Percentiles rank a stretch among this genome's conserved stretches.
phyloP scores from a whole-genome alignment of 2,888 invertebrate species.

The Hirudinaria manillensis region DNA sequence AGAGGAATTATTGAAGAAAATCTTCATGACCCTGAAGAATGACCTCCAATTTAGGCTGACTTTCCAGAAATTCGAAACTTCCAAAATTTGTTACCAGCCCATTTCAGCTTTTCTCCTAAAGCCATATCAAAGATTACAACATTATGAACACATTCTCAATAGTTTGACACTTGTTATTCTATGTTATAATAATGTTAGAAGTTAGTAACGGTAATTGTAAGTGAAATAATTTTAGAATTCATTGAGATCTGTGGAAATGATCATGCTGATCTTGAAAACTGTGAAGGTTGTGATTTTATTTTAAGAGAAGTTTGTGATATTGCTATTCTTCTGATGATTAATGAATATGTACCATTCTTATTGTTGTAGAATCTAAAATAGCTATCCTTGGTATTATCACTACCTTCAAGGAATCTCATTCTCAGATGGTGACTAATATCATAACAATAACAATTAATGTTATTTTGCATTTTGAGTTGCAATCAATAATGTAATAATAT shows the following conservation, averaged over 20 bases:
- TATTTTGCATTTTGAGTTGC: too few species aligned
- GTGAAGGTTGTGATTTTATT: conserved; percentile 8
- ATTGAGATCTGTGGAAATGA: neutral
- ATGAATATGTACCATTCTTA: neutral
- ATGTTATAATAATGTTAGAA: conserved; percentile 5
- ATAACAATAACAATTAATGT: neutral
- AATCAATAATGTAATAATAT: too few species aligned
- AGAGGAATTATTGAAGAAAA: conserved; percentile 5
- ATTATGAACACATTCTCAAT: conserved; percentile 73
- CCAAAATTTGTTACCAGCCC: conserved; percentile 77
- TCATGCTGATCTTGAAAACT: conserved; percentile 19
- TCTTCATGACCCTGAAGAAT: conserved; percentile 68
- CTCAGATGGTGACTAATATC: neutral
- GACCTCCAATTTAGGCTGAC: conserved; percentile 66
- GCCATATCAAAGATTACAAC: conserved; percentile 75
- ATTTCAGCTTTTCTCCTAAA: conserved; percentile 74
- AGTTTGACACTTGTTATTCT: conserved; percentile 58
- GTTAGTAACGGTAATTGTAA: too few species aligned
- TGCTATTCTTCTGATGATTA: neutral
- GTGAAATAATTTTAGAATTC: conserved; percentile 16
- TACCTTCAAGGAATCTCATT: conserved; percentile 2
- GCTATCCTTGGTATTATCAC: conserved; percentile 11
- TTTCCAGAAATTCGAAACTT: conserved; percentile 65
- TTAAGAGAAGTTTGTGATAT: neutral
- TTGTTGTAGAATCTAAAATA: conserved; percentile 17